Conservation (phyloP, 2,888 invertebrate species). For the Rhogogaster chlorosoma region DNA sequence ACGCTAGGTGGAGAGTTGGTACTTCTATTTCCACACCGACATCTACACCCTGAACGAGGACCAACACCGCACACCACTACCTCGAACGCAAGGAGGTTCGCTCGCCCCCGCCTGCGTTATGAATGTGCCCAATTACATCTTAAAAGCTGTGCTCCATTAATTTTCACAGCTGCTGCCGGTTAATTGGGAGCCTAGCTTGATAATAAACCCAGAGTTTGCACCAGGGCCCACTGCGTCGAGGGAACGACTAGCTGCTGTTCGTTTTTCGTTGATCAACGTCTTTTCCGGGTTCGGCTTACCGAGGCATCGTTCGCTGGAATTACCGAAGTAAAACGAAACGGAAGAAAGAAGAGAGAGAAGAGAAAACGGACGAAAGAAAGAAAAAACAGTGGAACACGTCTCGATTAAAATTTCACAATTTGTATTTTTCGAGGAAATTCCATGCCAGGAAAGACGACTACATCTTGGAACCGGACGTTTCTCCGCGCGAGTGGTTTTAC, state of each 20-base stretch:
- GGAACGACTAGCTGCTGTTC: slow-evolving; percentile 44
- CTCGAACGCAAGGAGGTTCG: slow-evolving; percentile 54
- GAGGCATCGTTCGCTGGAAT: neutral
- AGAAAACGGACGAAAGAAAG: neutral
- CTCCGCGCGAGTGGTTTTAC: slow-evolving; percentile 42
- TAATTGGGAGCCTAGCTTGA: slow-evolving; percentile 82
- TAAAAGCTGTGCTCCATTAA: slow-evolving; percentile 83
- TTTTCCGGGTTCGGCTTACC: neutral
- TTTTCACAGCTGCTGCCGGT: slow-evolving; percentile 83
- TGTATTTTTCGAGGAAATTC: neutral
- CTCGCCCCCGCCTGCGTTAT: slow-evolving; percentile 78
- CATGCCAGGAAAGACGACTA: neutral
- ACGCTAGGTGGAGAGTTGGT: slow-evolving; percentile 27
- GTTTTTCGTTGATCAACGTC: slow-evolving; percentile 45
- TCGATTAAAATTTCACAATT: neutral
- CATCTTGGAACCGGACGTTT: neutral
- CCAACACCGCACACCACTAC: neutral
- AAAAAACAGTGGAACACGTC: neutral
- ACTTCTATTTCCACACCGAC: neutral
- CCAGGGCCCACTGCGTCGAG: slow-evolving; percentile 66
- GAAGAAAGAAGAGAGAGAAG: neutral
- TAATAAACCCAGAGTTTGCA: slow-evolving; percentile 79
- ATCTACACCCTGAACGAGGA: neutral
- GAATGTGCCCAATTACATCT: slow-evolving; percentile 84
- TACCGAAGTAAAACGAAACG: neutral